Evolutionary conservation across 2,888 invertebrate species (phyloP), one percentile per base, ranked within the genome.

Genomic region (Seira musarum): DNA sequence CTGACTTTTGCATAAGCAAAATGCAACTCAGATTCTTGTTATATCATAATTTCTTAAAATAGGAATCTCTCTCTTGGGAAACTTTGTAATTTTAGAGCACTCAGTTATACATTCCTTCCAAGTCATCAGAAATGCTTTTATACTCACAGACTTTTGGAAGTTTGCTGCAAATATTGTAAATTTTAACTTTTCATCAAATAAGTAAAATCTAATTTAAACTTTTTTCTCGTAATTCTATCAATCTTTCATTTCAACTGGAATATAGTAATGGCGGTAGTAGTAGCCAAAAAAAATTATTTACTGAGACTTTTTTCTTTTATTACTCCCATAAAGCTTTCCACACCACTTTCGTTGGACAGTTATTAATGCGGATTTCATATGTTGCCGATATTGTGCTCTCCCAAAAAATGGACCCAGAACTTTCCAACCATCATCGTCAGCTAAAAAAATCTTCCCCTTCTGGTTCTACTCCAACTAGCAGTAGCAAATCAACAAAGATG

Each of bases 331-430:
- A 49, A 49, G 49, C 49, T 49, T 49, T 49, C 17, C 15, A 15
- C 49, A 49, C 6, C 17, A 49, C 49, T 49, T 49, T n/a, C 17
- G 3, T n/a, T n/a, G 6, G 49, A 49, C 49, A 49, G 49, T 49
- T 49, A 49, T 49, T 49, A 49, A 49, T 49, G 49, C 49, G 49
- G 49, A 49, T 49, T 49, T 49, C 49, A 49, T 8, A 49, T 49
- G 17, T 49, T n/a, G 30, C 30, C 30, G 30, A n/a, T 49, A n/a
- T 40, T 40, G 5, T 40, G 13, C 40, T 8, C 40, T 40, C 6
- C 40, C 5, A 40, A 40, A 40, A 40, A 40, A 40, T 8, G 40
- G 40, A 40, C 6, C 6, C 5, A 40, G 40, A 40, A 40, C 5
- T 40, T 40, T 40, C 13, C 13, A 40, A 8, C 6, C 13, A 40